A percentile compares a stretch with the other conserved stretches of the same genome.
These are phyloP conservation scores for Caenorhabditis auriculariae DNA, from an alignment of 2,888 invertebrate species.

Conservation along the genomic window DNA sequence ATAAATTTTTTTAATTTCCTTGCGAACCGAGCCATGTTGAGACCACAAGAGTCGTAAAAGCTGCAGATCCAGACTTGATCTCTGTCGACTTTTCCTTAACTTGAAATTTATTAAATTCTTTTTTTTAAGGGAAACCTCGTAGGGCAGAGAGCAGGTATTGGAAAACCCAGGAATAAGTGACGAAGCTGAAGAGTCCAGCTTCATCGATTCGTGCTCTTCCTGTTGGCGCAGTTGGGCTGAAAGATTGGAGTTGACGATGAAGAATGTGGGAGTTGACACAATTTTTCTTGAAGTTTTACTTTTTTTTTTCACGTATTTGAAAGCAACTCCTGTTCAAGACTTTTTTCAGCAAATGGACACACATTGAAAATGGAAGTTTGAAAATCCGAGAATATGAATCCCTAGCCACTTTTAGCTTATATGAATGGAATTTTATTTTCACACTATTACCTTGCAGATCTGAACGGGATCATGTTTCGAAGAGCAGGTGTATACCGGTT, in stretches of 20 bases:
- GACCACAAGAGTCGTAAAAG: conserved; percentile 63
- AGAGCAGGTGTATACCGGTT: conserved; percentile 14
- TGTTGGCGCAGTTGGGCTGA: conserved; percentile 12
- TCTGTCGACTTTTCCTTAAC: conserved; percentile 39
- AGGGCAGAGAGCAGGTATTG: conserved; percentile 64
- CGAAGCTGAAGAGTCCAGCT: conserved; percentile 64
- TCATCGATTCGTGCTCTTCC: conserved; percentile 59
- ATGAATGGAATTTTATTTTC: too few relatives aligned
- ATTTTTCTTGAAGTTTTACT: too few relatives aligned
- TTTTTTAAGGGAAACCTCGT: conserved; percentile 25
- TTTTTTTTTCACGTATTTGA: too few relatives aligned
- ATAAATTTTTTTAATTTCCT: background rate
- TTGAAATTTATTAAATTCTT: background rate
- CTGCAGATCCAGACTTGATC: conserved; percentile 61
- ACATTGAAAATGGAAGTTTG: too few relatives aligned
- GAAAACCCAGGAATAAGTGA: conserved; percentile 66
- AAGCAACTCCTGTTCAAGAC: too few relatives aligned
- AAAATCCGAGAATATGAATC: too few relatives aligned
- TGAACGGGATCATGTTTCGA: conserved; percentile 18
- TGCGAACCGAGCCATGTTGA: conserved; percentile 64
- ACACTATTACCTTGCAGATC: too few relatives aligned
- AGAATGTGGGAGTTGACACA: too few relatives aligned
- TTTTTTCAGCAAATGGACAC: too few relatives aligned
- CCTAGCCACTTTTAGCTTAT: too few relatives aligned
- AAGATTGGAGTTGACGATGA: too few relatives aligned